Evolutionary conservation across 53 echinoderm and acorn worm genomes (phyloP), one percentile per base, ranked within the genome.

Genomic region (Luidia sarsii): DNA sequence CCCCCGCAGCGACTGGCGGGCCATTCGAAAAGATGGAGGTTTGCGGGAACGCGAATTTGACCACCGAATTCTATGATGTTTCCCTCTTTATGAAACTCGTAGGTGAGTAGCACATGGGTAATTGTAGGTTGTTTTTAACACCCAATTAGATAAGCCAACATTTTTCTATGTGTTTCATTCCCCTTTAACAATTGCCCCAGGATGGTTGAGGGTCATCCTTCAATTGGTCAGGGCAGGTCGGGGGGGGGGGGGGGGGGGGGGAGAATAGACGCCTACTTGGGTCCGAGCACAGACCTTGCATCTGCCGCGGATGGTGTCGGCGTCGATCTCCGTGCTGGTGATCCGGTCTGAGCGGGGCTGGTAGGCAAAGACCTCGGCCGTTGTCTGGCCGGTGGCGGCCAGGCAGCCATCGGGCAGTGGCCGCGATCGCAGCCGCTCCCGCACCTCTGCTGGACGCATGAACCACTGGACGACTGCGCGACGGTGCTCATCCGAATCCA

Each of bases 401-500:
- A 70, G 84, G 16, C 80, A 46, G 13, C 32, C 48, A 7, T 38
- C 51, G 14, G 83, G 90, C 10, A 90, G 67, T 7, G 37, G 70
- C 56, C 43, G 39, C 37, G 55, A 53, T 8, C 68, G 38, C 7
- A 75, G 64, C 2, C 22, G 56, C 36, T 71, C 50, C 6, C 81
- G 68, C 50, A 95, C 39, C 61, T 95, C 95, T 0, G 74, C 74
- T 27, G 81, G 69, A 51, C 90, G 68, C 88, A 95, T 82, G 64
- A 85, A 95, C 95, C 95, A 95, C 77, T 90, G 90, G 3, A 95
- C 90, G 14, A 43, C 62, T 36, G 95, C 95, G 5, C 92, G 77
- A 18, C 82, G 71, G 16, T 39, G 74, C 65, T 90, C 90, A 34
- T 85, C 50, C 2, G 64, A 48, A 15, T 82, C 86, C 31, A 62